Evolutionary conservation across 2,797 vertebrate genomes (phyloP), one percentile per base, ranked within the genome.

Genomic region (Ctenosaura bakeri): DNA sequence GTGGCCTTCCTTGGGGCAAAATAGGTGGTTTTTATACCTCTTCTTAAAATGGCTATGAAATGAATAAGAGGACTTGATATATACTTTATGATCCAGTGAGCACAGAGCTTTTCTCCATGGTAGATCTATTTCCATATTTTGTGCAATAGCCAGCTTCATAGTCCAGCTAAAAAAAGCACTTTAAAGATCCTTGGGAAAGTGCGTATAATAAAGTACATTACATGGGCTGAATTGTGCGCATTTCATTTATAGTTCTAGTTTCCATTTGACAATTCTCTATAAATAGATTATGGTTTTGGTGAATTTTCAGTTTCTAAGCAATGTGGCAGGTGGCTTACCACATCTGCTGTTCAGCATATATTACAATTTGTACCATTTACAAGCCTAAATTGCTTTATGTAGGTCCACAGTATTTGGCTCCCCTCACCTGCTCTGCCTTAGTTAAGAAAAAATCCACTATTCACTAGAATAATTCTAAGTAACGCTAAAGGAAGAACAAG

Each of bases 251-350:
- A 82, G 56, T 62, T 82, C 14, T 86, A 24, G 66, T 89, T 86
- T 86, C 78, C 32, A 66, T 86, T 76, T 90, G 84, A 86, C 42
- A 50, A 56, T 4, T 26, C 66, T 78, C 66, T 59, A 64, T 24
- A 74, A 88, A 73, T 76, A 79, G 84, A 73, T n/a, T 14, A 24
- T n/a, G 29, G 46, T 82, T 90, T 35, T 62, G 50, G 35, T 79
- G 82, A 86, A 76, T 86, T 82, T 90, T 52, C 42, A 56, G 83
- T 86, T 90, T 90, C 54, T 46, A 82, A 74, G 42, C 46, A 12
- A 32, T 22, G 77, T 6, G 78, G n/a, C 56, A 86, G 38, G 69
- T 90, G 89, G 69, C 59, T 86, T 88, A 64, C 85, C 29, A 38
- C 78, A 82, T 64, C 32, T 29, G 29, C 66, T 50, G 54, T 90